phyloP scores from a whole-genome alignment of 2,113 vertebrate genomes.

The Lipotes vexillifer region DNA sequence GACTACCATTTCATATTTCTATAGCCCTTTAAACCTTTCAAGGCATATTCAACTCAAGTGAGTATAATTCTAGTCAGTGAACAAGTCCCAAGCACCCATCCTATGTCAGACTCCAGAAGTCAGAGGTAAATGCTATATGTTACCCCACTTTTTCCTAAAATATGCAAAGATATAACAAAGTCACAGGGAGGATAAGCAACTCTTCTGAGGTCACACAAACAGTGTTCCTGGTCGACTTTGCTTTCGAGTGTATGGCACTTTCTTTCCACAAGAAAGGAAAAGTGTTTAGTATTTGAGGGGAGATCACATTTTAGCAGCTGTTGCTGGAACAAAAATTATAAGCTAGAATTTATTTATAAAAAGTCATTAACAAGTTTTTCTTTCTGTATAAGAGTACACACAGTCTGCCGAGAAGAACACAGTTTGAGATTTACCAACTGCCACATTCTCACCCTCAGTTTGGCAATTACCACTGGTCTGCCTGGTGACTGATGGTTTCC shows the following conservation, averaged over 20 bases:
- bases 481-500: background rate
- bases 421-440: slow-evolving; percentile 10
- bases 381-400: slow-evolving; percentile 25
- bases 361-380: slow-evolving; percentile 61
- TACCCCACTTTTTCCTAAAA: background rate
- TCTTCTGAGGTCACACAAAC: background rate
- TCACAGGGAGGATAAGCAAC: background rate
- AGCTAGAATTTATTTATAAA: slow-evolving; percentile 62
- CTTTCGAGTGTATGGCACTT: background rate
- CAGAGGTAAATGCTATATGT: background rate
- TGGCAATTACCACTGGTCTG: slow-evolving; percentile 37
- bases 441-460: slow-evolving; percentile 8
- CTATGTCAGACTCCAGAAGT: background rate
- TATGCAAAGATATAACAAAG: background rate
- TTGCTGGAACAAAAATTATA: slow-evolving; percentile 52
- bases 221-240: background rate
- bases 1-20: background rate
- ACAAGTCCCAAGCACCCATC: background rate
- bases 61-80: background rate
- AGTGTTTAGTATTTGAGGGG: background rate
- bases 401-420: background rate
- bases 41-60: background rate
- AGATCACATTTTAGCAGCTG: slow-evolving; percentile 22
- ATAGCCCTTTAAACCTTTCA: background rate
- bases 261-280: background rate